Evolutionary conservation across 2,113 vertebrate species (phyloP).

Genomic region (Odocoileus hemionus): DNA sequence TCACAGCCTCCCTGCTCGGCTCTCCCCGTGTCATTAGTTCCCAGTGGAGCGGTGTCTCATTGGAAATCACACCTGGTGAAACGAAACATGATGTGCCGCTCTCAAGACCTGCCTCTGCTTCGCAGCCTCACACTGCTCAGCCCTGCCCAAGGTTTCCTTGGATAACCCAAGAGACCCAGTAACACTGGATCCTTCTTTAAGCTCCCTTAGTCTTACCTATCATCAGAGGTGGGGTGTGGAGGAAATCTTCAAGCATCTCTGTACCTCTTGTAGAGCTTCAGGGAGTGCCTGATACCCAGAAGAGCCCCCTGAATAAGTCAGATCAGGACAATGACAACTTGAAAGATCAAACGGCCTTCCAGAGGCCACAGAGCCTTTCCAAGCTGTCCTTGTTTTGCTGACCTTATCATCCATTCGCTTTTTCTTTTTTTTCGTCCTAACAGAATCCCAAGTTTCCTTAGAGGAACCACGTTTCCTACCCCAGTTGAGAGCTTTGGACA

Average conservation of each 20-base stretch:
- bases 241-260: neutral
- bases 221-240: neutral
- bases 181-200: neutral
- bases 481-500: neutral
- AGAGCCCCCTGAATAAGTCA: fast-evolving
- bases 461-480: neutral
- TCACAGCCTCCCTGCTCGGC: conserved; percentile 28
- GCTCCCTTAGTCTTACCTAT: neutral
- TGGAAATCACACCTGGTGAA: conserved; percentile 51
- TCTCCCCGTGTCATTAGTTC: conserved; percentile 39
- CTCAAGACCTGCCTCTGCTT: neutral
- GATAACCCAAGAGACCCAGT: neutral
- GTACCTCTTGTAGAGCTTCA: too few species aligned
- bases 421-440: neutral
- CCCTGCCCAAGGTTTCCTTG: neutral
- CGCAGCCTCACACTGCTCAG: neutral
- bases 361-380: too few species aligned
- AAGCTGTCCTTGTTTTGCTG: neutral
- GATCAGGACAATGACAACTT: neutral
- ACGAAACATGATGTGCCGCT: neutral
- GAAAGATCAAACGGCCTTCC: neutral
- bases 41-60: conserved; percentile 53
- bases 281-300: neutral
- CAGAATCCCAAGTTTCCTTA: neutral
- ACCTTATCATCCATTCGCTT: neutral